A percentile compares a stretch with the other conserved stretches of the same genome.
phyloP scores from a whole-genome alignment of 2,888 invertebrate genomes.

The Aspidapion aeneum region DNA sequence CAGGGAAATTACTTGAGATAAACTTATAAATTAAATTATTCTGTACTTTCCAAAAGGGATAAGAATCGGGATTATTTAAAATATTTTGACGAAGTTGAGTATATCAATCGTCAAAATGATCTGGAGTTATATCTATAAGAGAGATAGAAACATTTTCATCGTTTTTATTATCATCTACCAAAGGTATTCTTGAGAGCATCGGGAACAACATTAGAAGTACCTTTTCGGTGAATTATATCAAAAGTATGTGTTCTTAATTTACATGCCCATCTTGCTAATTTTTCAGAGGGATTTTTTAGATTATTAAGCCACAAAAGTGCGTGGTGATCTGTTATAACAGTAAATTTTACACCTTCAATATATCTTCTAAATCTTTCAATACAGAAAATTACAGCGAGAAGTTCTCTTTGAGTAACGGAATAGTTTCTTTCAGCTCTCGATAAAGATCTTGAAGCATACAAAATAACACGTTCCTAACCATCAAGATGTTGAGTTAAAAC shows the following conservation, averaged over 20 bases:
- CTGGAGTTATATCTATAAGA: no score
- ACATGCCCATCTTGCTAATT: conserved; percentile 28
- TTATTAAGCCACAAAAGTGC: conserved; percentile 26
- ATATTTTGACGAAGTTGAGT: conserved; percentile 7
- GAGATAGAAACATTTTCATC: not conserved
- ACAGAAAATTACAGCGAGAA: conserved; percentile 28
- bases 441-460: conserved; percentile 24
- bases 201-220: conserved; percentile 23
- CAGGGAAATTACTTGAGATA: not conserved
- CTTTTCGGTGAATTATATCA: conserved; percentile 25
- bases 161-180: no score
- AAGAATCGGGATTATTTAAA: no score
- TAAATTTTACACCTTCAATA: conserved; percentile 28
- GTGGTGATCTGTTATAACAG: conserved; percentile 30
- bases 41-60: not conserved
- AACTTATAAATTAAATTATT: not conserved
- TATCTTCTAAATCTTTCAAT: conserved; percentile 28
- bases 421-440: conserved; percentile 23
- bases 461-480: conserved; percentile 11
- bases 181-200: conserved; percentile 20
- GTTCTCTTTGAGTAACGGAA: conserved; percentile 29
- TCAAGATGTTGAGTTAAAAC: conserved; percentile 14
- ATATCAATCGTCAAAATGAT: not conserved
- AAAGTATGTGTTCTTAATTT: conserved; percentile 24
- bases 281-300: conserved; percentile 27